Conservation (phyloP, 64 coral and sea anemone species). For the Montipora sp. region DNA sequence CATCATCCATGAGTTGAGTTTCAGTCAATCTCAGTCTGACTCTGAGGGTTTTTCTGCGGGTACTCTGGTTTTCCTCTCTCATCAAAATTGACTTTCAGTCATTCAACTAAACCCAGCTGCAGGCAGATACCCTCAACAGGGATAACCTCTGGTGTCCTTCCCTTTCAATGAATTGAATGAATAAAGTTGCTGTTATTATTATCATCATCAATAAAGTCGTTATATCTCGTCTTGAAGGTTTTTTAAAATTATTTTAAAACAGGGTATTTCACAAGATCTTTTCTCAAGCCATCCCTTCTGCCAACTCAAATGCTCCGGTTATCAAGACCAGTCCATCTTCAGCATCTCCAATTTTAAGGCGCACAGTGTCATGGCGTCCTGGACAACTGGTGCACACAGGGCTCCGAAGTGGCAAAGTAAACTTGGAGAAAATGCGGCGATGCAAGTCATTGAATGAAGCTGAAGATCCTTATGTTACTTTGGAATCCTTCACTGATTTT, state of each 20-base stretch:
- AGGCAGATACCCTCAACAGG: too few relatives aligned
- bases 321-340: not conserved
- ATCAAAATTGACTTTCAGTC: too few relatives aligned
- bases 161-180: too few relatives aligned
- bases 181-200: too few relatives aligned
- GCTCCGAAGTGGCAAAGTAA: slow-evolving; percentile 26
- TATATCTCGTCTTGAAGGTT: not conserved
- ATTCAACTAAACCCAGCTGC: too few relatives aligned
- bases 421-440: slow-evolving; percentile 35
- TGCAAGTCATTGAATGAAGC: not conserved
- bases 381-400: slow-evolving; percentile 7
- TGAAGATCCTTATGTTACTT: slow-evolving; percentile 4
- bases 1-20: too few relatives aligned
- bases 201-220: too few relatives aligned
- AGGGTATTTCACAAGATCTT: slow-evolving; percentile 35
- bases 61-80: too few relatives aligned
- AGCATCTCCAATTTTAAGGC: not conserved
- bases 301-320: not conserved
- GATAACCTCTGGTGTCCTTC: too few relatives aligned
- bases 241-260: not conserved
- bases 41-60: too few relatives aligned
- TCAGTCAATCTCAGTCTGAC: too few relatives aligned
- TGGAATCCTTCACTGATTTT: slow-evolving; percentile 44
- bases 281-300: not conserved
- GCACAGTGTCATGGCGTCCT: not conserved